A percentile compares a stretch with the other conserved stretches of the same genome.
These are phyloP conservation scores for Liasis olivaceus DNA, from an alignment of 2,797 vertebrate genomes.

Conservation along the genomic window DNA sequence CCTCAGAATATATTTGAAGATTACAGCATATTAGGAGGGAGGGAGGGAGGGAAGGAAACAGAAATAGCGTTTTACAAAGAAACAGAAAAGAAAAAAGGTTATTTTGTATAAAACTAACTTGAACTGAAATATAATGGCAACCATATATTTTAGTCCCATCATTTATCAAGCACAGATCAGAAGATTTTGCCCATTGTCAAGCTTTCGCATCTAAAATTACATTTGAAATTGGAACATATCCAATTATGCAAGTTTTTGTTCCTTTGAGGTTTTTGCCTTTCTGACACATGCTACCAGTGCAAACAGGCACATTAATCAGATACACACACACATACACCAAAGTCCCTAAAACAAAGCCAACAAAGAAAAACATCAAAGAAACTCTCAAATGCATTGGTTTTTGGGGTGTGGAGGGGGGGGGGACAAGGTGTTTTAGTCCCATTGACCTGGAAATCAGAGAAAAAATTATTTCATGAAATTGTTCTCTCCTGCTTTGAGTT, in stretches of 20 bases:
- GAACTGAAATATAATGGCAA: not conserved
- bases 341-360: not conserved
- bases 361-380: not conserved
- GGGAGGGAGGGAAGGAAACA: not conserved
- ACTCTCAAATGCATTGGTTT: not conserved
- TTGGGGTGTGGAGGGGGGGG: not conserved
- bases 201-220: not conserved
- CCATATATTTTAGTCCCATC: not conserved
- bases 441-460: not conserved
- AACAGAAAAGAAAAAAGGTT: not conserved
- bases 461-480: not conserved
- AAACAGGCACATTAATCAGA: not conserved
- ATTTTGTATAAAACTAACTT: not conserved
- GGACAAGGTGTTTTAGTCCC: not conserved
- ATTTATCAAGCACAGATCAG: not conserved
- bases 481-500: not conserved
- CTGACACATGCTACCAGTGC: not conserved
- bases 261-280: not conserved
- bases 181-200: not conserved
- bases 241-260: not conserved
- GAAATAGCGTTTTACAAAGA: not conserved
- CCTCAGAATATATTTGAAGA: not conserved
- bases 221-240: not conserved
- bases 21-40: not conserved
- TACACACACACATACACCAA: not conserved